Conservation (phyloP, 2,113 vertebrate species). For the Cynoglossus semilaevis region DNA sequence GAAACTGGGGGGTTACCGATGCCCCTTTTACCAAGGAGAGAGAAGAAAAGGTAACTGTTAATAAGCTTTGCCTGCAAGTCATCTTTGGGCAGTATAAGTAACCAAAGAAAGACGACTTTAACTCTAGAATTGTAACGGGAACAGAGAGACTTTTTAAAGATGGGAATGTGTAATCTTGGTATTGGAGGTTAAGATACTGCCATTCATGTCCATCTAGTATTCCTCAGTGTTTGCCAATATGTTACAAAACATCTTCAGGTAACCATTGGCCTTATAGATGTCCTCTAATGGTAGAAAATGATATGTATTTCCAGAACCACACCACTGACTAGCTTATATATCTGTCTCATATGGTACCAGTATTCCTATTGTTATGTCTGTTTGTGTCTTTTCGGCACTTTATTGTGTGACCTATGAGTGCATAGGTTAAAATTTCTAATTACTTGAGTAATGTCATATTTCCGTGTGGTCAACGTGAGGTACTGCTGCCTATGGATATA, state of each 20-base stretch:
- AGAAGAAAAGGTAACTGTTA: slow-evolving; percentile 31
- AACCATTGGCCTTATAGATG: slow-evolving; percentile 94
- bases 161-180: slow-evolving; percentile 57
- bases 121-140: slow-evolving; percentile 54
- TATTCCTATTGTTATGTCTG: slow-evolving; percentile 78
- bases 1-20: slow-evolving; percentile 48
- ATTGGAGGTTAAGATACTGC: slow-evolving; percentile 80
- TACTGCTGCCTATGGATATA: slow-evolving; percentile 95
- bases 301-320: slow-evolving; percentile 73
- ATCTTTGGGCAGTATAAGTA: slow-evolving; percentile 75
- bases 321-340: slow-evolving; percentile 73
- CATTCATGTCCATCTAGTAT: slow-evolving; percentile 79
- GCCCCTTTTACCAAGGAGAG: slow-evolving; percentile 40
- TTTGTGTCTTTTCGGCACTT: slow-evolving; percentile 91
- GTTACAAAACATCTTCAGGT: slow-evolving; percentile 90
- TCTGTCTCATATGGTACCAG: slow-evolving; percentile 77
- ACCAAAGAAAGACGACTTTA: slow-evolving; percentile 80
- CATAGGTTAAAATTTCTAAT: slow-evolving; percentile 91
- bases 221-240: slow-evolving; percentile 81
- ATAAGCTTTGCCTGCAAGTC: slow-evolving; percentile 70
- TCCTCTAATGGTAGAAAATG: slow-evolving; percentile 82
- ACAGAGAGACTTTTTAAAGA: slow-evolving; percentile 33
- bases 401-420: slow-evolving; percentile 86
- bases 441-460: slow-evolving; percentile 95
- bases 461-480: slow-evolving; percentile 85